phyloP scores from a whole-genome alignment of 2,797 vertebrate species.

The Sibirionetta formosa region DNA sequence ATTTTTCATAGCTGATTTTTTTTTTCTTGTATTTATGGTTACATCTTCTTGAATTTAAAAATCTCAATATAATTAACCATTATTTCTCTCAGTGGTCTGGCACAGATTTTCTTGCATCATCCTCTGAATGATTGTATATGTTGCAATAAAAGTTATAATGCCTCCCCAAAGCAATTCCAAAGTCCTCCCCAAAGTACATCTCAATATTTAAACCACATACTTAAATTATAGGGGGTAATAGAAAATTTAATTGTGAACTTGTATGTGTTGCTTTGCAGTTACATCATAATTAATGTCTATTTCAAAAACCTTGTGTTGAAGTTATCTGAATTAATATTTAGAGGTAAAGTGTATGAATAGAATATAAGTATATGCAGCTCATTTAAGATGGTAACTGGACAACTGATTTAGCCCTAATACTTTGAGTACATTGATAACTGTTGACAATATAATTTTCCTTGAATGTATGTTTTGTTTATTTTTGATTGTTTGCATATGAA shows the following conservation, averaged over 20 bases:
- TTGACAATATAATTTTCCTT: not conserved
- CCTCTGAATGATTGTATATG: not conserved
- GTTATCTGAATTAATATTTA: not conserved
- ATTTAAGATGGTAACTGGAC: not conserved
- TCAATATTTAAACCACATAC: not conserved
- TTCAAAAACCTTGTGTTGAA: not conserved
- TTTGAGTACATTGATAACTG: not conserved
- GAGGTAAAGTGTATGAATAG: not conserved
- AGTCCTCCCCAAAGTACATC: rapidly evolving
- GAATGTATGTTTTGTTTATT: not conserved
- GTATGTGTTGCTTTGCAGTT: not conserved
- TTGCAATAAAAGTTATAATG: not conserved
- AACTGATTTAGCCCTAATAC: not conserved
- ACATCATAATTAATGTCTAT: not conserved
- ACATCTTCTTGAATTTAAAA: no score
- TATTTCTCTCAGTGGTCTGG: not conserved
- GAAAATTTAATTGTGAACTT: not conserved
- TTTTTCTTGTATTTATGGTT: not conserved
- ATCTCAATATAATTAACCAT: not conserved
- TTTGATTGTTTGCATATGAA: not conserved
- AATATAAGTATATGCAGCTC: not conserved
- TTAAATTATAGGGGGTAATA: not conserved
- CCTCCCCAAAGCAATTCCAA: rapidly evolving
- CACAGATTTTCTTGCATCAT: not conserved
- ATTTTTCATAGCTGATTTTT: not conserved